Base-by-base conservation (phyloP, 2,888 invertebrate species). In the Petrolisthes cinctipes region DNA sequence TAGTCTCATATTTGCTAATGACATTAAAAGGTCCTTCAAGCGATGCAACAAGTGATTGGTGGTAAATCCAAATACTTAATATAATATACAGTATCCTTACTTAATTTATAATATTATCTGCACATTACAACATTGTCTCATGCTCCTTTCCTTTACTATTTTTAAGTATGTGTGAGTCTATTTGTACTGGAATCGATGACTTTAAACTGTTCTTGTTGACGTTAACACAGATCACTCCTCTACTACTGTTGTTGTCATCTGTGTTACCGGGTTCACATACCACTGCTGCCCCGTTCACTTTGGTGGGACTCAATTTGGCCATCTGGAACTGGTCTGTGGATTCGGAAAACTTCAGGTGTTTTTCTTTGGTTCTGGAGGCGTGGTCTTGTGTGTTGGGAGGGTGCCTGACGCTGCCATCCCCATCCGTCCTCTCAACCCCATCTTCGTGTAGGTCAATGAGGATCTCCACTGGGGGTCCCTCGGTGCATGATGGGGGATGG, bases 171-270 rank as follows among this genome's bases (percentile, higher is more conserved):
- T 61, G 61, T 17, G 83, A 83, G 37, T 87, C 87, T 20, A 83
- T 78, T 71, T 80, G 83, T 9, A 83, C 71, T 17, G 82, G 87
- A 23, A 71, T 73, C 17, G 83, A 66, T 71, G 87, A 78, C 61
- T 87, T 87, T 54, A 87, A 80, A 51, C 71, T 83, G 23, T 80
- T 87, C 20, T 87, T 83, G 51, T 79, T 87, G 20, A 87, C 83
- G 73, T 79, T 83, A 5, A 87, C 87, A 61, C 87, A 87, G 4
- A 87, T 54, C 7, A 73, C 57, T 4, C 73, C 79, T 87, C 83
- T 87, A 61, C 23, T 75, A 0, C n/a, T 73, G 37, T 73, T 57
- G 14, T 83, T 80, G 4, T 53, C 76, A 6, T 57, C 71, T 0
- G 20, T 79, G 20, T 20, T 68, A 6, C 71, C 1, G 17, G 71